A percentile compares a stretch with the other conserved stretches of the same genome.
Evolutionary conservation across 2,797 vertebrate species (phyloP).

Genomic region (Typhlichthys eigenmanni): DNA sequence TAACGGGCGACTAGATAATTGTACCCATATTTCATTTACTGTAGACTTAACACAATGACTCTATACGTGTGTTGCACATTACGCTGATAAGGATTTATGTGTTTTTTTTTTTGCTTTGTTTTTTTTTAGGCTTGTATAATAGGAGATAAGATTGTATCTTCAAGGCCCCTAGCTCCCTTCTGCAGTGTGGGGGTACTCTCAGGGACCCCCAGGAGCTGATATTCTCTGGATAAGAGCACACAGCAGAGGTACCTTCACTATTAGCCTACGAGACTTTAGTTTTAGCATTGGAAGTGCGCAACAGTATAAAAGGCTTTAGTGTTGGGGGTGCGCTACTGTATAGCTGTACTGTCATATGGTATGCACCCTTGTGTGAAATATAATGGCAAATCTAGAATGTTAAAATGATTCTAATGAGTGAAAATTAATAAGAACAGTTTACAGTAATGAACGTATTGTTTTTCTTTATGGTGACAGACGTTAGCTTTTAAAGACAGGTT

Average conservation of each 20-base stretch:
- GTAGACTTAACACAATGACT: constrained; percentile 43
- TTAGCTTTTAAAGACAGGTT: too few species aligned
- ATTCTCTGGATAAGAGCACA: constrained; percentile 21
- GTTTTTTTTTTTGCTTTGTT: constrained; percentile 42
- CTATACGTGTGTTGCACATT: constrained; percentile 17
- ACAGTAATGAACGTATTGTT: too few species aligned
- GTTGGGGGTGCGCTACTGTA: too few species aligned
- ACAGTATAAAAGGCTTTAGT: too few species aligned
- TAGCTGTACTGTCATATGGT: too few species aligned
- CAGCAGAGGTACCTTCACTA: constrained; percentile 13
- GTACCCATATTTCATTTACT: constrained; percentile 61
- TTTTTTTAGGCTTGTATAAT: constrained; percentile 44
- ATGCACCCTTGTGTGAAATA: constrained; percentile 3
- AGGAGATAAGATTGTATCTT: constrained; percentile 63
- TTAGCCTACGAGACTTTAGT: not conserved
- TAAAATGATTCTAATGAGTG: constrained; percentile 42
- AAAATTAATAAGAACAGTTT: too few species aligned
- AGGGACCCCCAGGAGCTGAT: constrained; percentile 12
- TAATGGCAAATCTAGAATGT: constrained; percentile 31
- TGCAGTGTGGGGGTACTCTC: constrained; percentile 29
- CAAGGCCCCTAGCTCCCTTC: not conserved
- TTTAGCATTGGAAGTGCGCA: too few species aligned
- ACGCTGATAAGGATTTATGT: constrained; percentile 47
- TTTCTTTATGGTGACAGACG: too few species aligned
- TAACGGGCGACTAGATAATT: constrained; percentile 59